Base-by-base conservation (phyloP, 1,140 invertebrate genomes). In the Bradysia coprophila region DNA sequence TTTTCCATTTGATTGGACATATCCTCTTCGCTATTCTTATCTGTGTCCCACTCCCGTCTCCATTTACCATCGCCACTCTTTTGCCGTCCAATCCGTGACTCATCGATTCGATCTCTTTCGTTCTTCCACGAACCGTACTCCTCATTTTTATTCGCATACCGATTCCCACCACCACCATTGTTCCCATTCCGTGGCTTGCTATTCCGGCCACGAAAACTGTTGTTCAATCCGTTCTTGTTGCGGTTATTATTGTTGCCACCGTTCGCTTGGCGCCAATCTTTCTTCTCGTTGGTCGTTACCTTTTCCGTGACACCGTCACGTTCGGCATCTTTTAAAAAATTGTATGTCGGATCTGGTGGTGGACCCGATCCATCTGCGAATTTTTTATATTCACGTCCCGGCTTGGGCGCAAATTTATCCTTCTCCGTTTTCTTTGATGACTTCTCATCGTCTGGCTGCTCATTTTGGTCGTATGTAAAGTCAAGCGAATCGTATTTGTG, bases 341-440 rank as follows among this genome's bases (percentile, higher is more conserved):
- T 67, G 38, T 64, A 66, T 34, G 60, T 59, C 39, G 66, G 65
- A 54, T 68, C 65, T 40, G 64, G 65, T 39, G 65, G 66, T 21
- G 65, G 64, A 15, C 63, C 64, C 44, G 63, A 54, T 16, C 57
- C 59, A 56, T 62, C 28, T 16, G 42, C 21, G 20, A 38, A 43
- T 31, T 43, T 45, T 48, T 43, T 48, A 47, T 40, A 43, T 20
- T 44, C 3, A 15, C 28, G n/a, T 21, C 19, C 19, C 3, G 11
- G 20, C 37, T 39, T 24, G 43, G 19, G 24, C 13, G 24, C 13
- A 28, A 8, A 28, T 8, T 28, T 28, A 28, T 6, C 6, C 13
- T 28, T 33, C 36, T 45, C 23, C 10, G 33, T 4, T 40, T 37
- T 32, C 28, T 43, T 42, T 18, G 6, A 11, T 21, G 21, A 10